A percentile compares a stretch with the other conserved stretches of the same genome.
Evolutionary conservation across 2,888 invertebrate genomes (phyloP).

Genomic region (Andrena chrysosceles): DNA sequence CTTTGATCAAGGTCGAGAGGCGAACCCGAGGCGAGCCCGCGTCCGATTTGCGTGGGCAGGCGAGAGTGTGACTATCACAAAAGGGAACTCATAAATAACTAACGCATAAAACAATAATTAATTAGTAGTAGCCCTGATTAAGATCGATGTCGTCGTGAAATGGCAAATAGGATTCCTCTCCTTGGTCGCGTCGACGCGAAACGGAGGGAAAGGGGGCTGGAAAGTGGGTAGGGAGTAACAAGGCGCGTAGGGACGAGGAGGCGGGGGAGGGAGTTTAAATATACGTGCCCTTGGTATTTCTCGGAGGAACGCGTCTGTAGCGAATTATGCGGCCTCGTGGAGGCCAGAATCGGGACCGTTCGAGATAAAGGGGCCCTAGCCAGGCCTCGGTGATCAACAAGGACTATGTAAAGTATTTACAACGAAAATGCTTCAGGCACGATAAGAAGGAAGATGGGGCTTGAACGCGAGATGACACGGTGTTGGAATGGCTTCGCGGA

Average conservation of each 20-base stretch:
- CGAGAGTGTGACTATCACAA: slow-evolving; percentile 80
- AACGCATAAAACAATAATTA: slow-evolving; percentile 71
- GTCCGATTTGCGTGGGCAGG: slow-evolving; percentile 66
- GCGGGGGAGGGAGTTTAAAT: slow-evolving; percentile 7
- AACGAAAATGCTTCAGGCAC: slow-evolving; percentile 60
- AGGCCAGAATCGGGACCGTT: slow-evolving; percentile 65
- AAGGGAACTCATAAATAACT: slow-evolving; percentile 77
- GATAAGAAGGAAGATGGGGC: slow-evolving; percentile 4
- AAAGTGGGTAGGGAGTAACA: no score
- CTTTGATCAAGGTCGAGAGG: slow-evolving; percentile 28
- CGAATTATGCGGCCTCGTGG: slow-evolving; percentile 24
- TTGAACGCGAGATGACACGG: slow-evolving; percentile 50
- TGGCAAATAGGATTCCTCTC: slow-evolving; percentile 62
- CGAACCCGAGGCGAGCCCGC: slow-evolving; percentile 16
- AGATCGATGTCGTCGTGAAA: slow-evolving; percentile 73
- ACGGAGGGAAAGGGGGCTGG: background rate
- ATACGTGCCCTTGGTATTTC: slow-evolving; percentile 8
- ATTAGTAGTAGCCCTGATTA: slow-evolving; percentile 70
- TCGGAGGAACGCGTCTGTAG: background rate
- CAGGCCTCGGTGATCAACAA: slow-evolving; percentile 55
- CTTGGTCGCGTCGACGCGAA: slow-evolving; percentile 9
- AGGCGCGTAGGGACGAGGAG: slow-evolving; percentile 20
- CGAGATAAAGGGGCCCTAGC: slow-evolving; percentile 44
- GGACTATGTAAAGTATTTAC: slow-evolving; percentile 78
- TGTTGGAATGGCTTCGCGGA: slow-evolving; percentile 69